Evolutionary conservation across 2,797 vertebrate genomes (phyloP).

Genomic region (Gila robusta): DNA sequence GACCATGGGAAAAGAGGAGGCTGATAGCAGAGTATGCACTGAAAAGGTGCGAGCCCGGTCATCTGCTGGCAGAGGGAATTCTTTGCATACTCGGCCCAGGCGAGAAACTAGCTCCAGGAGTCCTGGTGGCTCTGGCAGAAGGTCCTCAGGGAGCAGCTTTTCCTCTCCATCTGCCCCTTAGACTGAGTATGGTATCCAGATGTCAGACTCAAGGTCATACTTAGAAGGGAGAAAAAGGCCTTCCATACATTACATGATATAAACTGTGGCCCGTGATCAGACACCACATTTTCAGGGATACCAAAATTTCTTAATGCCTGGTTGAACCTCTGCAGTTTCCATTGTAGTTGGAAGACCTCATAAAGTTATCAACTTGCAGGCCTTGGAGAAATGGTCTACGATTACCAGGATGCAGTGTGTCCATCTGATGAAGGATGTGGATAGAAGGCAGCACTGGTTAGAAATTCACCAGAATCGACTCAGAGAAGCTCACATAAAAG

Average conservation of each 20-base stretch:
- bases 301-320: not conserved
- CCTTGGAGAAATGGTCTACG: no score
- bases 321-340: not conserved
- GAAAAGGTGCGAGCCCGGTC: not conserved
- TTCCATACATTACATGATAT: not conserved
- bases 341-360: not conserved
- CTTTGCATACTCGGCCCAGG: not conserved
- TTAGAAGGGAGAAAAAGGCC: not conserved
- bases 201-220: not conserved
- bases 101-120: no score
- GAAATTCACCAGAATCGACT: not conserved
- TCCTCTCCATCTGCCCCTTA: not conserved
- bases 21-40: not conserved
- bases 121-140: not conserved
- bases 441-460: slow-evolving; percentile 2
- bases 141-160: not conserved
- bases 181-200: not conserved
- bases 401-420: no score
- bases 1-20: not conserved
- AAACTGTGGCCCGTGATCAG: not conserved
- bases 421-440: no score
- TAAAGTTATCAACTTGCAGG: no score
- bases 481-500: not conserved
- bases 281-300: not conserved
- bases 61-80: not conserved